These are phyloP conservation scores for Microcebus tavaratra DNA, from an alignment of 2,113 vertebrate species.

Conservation along the genomic window DNA sequence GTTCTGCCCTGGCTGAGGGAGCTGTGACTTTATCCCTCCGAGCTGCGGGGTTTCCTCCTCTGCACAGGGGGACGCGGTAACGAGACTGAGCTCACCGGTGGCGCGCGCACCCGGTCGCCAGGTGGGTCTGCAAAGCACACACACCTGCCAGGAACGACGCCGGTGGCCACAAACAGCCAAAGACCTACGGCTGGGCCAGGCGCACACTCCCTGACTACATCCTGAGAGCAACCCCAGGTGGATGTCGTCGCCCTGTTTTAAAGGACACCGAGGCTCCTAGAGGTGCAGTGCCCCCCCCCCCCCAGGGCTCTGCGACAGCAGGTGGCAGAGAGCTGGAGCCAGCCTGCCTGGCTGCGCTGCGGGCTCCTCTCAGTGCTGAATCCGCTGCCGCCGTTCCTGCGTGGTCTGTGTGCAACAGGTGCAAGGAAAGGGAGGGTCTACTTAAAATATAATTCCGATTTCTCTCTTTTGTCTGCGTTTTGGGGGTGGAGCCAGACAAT, in stretches of 20 bases:
- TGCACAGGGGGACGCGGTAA: neutral
- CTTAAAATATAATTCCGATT: neutral
- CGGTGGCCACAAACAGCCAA: neutral
- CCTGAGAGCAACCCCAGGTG: neutral
- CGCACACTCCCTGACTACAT: neutral
- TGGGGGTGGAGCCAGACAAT: neutral
- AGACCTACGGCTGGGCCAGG: neutral
- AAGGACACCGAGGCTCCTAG: neutral
- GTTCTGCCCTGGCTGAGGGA: neutral
- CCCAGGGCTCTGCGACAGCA: neutral
- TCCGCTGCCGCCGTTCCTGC: too few relatives aligned
- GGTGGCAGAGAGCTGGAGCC: neutral
- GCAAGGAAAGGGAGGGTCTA: neutral
- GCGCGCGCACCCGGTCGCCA: neutral
- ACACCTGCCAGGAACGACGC: accelerated
- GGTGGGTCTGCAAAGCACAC: neutral
- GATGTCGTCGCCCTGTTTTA: neutral
- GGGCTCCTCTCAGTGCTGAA: accelerated
- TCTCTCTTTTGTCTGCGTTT: neutral
- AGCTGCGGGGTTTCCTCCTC: neutral
- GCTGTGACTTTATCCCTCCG: neutral
- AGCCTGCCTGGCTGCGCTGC: neutral
- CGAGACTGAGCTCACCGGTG: neutral
- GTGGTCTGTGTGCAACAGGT: neutral
- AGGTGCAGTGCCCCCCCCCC: neutral